Conservation (phyloP, 2,113 vertebrate species). For the Galbula dea region DNA sequence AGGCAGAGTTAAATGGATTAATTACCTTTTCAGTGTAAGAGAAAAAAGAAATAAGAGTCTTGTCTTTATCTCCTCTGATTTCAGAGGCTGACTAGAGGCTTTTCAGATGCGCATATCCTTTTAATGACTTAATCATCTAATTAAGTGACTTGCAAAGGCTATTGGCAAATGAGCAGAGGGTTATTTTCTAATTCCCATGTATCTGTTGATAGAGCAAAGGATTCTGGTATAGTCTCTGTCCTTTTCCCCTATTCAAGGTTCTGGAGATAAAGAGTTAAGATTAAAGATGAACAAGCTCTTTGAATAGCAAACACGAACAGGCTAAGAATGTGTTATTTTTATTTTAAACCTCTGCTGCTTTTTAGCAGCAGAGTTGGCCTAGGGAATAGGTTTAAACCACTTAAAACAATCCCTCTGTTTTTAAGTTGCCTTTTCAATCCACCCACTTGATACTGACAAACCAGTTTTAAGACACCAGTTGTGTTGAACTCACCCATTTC, state of each 20-base stretch:
- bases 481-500: background rate
- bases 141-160: slow-evolving; percentile 87
- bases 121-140: slow-evolving; percentile 97
- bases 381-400: slow-evolving; percentile 54
- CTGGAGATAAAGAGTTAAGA: slow-evolving; percentile 67
- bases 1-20: slow-evolving; percentile 89
- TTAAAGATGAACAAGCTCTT: slow-evolving; percentile 64
- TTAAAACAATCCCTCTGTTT: slow-evolving; percentile 42
- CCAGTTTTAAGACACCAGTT: background rate
- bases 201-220: slow-evolving; percentile 68
- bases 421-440: slow-evolving; percentile 42
- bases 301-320: slow-evolving; percentile 58
- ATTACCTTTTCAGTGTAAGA: slow-evolving; percentile 81
- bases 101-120: slow-evolving; percentile 80
- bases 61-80: slow-evolving; percentile 85
- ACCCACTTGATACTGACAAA: background rate
- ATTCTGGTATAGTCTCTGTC: slow-evolving; percentile 61
- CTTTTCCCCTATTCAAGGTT: slow-evolving; percentile 34
- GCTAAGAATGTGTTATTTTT: slow-evolving; percentile 42
- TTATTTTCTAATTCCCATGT: slow-evolving; percentile 79
- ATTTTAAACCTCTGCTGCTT: slow-evolving; percentile 57
- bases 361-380: slow-evolving; percentile 47
- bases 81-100: slow-evolving; percentile 78
- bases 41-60: slow-evolving; percentile 60
- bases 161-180: slow-evolving; percentile 77